These are phyloP conservation scores for Sciurus vulgaris DNA, from an alignment of 2,797 vertebrate species.

Conservation along the genomic window DNA sequence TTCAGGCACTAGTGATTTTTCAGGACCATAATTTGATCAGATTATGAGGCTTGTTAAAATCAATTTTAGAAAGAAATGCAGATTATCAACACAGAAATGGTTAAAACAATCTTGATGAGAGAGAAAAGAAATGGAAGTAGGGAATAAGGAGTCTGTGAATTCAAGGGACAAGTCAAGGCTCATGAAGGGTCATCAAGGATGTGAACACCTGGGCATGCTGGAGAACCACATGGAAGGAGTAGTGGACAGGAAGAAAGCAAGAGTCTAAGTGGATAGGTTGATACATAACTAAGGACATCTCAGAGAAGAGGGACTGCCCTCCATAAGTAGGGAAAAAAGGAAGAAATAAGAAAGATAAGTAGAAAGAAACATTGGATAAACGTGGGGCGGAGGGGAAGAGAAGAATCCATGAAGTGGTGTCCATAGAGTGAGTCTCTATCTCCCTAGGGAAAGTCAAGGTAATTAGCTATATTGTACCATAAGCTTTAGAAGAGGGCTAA, in stretches of 20 bases:
- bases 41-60: conserved; percentile 1
- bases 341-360: neutral
- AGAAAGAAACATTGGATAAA: neutral
- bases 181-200: neutral
- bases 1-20: neutral
- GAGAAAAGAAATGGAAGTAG: neutral
- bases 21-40: neutral
- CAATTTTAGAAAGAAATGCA: neutral
- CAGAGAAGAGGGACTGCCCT: neutral
- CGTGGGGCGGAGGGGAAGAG: neutral
- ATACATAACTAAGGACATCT: neutral
- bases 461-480: neutral
- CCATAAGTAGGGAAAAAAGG: neutral
- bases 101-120: neutral
- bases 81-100: neutral
- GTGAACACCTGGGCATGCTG: neutral
- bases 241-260: neutral
- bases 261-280: neutral
- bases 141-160: neutral
- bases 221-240: neutral
- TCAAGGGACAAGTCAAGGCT: neutral
- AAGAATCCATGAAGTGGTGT: neutral
- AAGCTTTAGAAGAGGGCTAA: neutral
- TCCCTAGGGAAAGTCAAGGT: neutral
- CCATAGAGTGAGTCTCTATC: neutral